Percentiles rank a stretch among this genome's conserved stretches.
These are phyloP conservation scores for Percopsis omiscomaycus DNA, from an alignment of 2,797 vertebrate genomes.

Conservation along the genomic window DNA sequence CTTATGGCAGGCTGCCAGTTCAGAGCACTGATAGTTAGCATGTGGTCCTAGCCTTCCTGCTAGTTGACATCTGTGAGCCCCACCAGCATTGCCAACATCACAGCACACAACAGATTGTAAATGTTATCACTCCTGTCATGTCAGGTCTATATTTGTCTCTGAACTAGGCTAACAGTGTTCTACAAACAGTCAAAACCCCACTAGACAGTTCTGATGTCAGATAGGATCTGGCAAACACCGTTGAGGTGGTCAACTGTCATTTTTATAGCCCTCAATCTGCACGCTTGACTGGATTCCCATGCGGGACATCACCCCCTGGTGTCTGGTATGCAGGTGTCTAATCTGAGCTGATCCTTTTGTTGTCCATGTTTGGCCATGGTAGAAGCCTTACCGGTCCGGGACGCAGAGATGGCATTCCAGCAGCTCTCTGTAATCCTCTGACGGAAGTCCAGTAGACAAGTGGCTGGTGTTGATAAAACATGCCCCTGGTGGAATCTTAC, in stretches of 20 bases:
- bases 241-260: constrained; percentile 44
- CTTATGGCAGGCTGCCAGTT: constrained; percentile 48
- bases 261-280: constrained; percentile 25
- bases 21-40: constrained; percentile 41
- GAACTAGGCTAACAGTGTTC: constrained; percentile 47
- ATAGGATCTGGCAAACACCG: constrained; percentile 47
- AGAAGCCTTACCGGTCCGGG: constrained; percentile 67
- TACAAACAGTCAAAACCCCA: constrained; percentile 42
- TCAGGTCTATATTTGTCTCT: constrained; percentile 71
- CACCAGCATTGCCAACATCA: constrained; percentile 64
- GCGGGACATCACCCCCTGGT: constrained; percentile 75
- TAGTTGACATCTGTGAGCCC: constrained; percentile 70
- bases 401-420: constrained; percentile 75
- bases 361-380: constrained; percentile 73
- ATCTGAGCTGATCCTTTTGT: constrained; percentile 77
- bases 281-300: constrained; percentile 45
- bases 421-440: constrained; percentile 76
- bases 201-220: constrained; percentile 25
- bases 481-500: constrained; percentile 71
- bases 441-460: constrained; percentile 77
- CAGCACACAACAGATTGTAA: constrained; percentile 73
- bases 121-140: constrained; percentile 70
- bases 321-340: constrained; percentile 79
- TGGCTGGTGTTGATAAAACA: constrained; percentile 78
- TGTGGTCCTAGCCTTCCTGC: constrained; percentile 50